Evolutionary conservation across 1,140 invertebrate genomes (phyloP).

Genomic region (Aphaenogaster rudis): DNA sequence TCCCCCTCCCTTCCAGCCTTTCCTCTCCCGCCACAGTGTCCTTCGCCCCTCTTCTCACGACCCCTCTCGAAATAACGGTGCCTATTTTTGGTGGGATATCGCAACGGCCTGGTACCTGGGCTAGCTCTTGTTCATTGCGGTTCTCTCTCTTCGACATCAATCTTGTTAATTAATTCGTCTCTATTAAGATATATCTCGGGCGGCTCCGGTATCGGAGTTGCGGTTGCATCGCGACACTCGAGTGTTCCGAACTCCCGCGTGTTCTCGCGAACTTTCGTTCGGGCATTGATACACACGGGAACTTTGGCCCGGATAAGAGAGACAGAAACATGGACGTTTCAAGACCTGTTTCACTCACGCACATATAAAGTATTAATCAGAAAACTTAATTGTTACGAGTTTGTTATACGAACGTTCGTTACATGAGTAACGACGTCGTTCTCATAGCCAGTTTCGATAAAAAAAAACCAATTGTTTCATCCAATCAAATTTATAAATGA

Average conservation of each 20-base stretch:
- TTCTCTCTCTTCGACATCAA: constrained; percentile 62
- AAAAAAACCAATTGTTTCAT: neutral
- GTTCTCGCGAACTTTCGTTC: constrained; percentile 18
- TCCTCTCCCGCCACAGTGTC: constrained; percentile 32
- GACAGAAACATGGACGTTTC: neutral
- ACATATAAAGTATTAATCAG: constrained; percentile 8
- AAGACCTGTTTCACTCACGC: neutral
- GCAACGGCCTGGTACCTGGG: constrained; percentile 52
- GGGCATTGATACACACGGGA: constrained; percentile 13
- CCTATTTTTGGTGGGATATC: constrained; percentile 70
- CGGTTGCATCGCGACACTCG: constrained; percentile 20
- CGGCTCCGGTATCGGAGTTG: neutral
- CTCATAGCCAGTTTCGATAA: neutral
- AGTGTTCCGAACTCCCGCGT: constrained; percentile 12
- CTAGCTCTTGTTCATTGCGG: constrained; percentile 16
- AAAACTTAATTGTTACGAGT: neutral
- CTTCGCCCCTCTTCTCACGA: constrained; percentile 24
- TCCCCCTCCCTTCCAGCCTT: constrained; percentile 9
- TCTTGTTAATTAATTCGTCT: constrained; percentile 74
- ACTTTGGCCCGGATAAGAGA: neutral
- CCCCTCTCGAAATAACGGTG: constrained; percentile 64
- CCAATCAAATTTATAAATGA: neutral
- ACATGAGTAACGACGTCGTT: neutral
- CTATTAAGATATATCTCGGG: constrained; percentile 5
- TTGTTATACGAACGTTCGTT: neutral